These are phyloP conservation scores for Drosophila rubida DNA, from an alignment of 2,888 invertebrate genomes.

Conservation along the genomic window DNA sequence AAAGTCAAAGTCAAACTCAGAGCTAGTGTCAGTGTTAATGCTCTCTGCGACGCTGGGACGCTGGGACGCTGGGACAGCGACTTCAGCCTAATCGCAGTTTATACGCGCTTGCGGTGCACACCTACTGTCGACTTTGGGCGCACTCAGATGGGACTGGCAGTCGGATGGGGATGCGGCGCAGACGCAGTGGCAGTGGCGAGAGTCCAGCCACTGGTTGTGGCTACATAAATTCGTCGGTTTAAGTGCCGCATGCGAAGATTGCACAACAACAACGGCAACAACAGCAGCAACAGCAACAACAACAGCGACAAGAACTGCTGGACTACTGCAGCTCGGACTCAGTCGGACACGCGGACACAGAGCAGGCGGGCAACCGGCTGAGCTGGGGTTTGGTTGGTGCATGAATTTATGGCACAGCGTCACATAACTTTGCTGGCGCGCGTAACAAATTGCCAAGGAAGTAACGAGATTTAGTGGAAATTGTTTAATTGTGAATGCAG, in stretches of 20 bases:
- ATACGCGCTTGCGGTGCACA: slow-evolving; percentile 81
- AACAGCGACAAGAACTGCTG: slow-evolving; percentile 32
- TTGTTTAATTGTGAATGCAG: slow-evolving; percentile 84
- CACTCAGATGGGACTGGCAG: slow-evolving; percentile 26
- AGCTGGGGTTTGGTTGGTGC: slow-evolving; percentile 60
- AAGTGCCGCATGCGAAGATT: slow-evolving; percentile 76
- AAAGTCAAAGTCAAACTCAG: slow-evolving; percentile 50
- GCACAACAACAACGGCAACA: slow-evolving; percentile 51
- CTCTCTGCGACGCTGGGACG: too few species aligned
- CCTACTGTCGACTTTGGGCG: slow-evolving; percentile 65
- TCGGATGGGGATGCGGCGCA: slow-evolving; percentile 10
- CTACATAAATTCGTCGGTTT: slow-evolving; percentile 80
- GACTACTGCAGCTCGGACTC: slow-evolving; percentile 35
- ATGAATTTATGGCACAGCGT: slow-evolving; percentile 83
- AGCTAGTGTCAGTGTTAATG: slow-evolving; percentile 28
- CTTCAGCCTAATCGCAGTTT: slow-evolving; percentile 84
- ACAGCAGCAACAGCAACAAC: slow-evolving; percentile 41
- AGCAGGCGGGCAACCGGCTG: background rate
- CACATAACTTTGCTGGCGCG: slow-evolving; percentile 84
- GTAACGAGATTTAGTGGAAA: slow-evolving; percentile 84
- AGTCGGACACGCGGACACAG: background rate
- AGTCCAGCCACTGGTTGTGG: slow-evolving; percentile 36
- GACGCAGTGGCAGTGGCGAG: slow-evolving; percentile 63
- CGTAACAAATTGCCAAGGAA: slow-evolving; percentile 84
- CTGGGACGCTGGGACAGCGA: too few species aligned